Evolutionary conservation across 1,140 invertebrate genomes (phyloP).

Genomic region (Zaprionus camerounensis): DNA sequence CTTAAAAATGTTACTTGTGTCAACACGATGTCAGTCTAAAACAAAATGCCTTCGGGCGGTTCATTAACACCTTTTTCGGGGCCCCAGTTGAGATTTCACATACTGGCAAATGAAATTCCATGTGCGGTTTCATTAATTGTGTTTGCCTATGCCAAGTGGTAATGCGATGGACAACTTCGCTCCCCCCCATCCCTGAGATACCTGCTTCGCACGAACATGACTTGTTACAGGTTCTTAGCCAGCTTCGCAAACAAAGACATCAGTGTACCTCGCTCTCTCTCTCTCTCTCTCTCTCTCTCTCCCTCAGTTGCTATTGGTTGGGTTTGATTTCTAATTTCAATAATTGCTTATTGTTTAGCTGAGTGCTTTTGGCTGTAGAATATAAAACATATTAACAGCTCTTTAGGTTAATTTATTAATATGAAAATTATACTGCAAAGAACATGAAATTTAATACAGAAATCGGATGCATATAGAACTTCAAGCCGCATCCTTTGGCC

Average conservation of each 20-base stretch:
- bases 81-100: conserved; percentile 63
- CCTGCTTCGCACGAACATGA: conserved; percentile 18
- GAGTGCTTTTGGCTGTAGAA: conserved; percentile 53
- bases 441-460: not conserved
- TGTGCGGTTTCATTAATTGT: conserved; percentile 79
- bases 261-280: not conserved
- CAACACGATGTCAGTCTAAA: conserved; percentile 67
- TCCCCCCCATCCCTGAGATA: not conserved
- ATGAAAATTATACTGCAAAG: not conserved
- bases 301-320: conserved; percentile 52
- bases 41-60: conserved; percentile 72
- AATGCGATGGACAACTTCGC: conserved; percentile 58
- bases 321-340: conserved; percentile 69
- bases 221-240: conserved; percentile 70
- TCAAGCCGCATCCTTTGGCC: not conserved
- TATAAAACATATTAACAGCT: conserved; percentile 22
- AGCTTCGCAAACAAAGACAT: conserved; percentile 45
- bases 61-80: conserved; percentile 76
- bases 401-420: conserved; percentile 3
- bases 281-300: not conserved
- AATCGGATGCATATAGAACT: too few relatives aligned
- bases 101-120: conserved; percentile 62
- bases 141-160: conserved; percentile 69
- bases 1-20: conserved; percentile 70
- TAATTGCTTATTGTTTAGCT: conserved; percentile 72